Evolutionary conservation across 2,797 vertebrate genomes (phyloP), one percentile per base, ranked within the genome.

Genomic region (Sebastes vulpes): DNA sequence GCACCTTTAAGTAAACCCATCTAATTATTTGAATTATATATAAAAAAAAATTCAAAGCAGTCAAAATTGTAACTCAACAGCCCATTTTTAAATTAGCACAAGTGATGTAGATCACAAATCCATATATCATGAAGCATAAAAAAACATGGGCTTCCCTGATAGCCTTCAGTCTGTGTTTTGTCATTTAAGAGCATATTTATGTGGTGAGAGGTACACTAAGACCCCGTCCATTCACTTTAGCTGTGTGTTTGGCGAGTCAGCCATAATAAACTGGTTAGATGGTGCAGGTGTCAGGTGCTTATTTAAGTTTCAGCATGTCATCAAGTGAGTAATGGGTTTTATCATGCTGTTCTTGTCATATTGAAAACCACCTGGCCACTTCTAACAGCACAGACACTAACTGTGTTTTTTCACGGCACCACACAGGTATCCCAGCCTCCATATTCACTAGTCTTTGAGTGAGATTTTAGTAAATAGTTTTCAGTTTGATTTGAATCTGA

Each of bases 281-380:
- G 31, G 12, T 61, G 35, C 53, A 64, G 11, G 35, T 42, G 29
- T 46, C 48, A 20, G 54, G 21, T 67, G 50, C 56, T 70, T 73
- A 32, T 79, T 53, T 72, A 46, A 52, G 18, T 35, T 38, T 66
- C 31, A 65, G 31, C 31, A 29, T 68, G 75, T 77, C 64, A 58
- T 68, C 16, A 14, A 56, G 23, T 56, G 57, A 57, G 50, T 59
- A 21, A 53, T 48, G 38, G 14, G 52, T 48, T 61, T 60, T 18
- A 75, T 53, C 59, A 23, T 14, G 28, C 16, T 59, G 52, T 52
- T 57, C 5, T 46, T 63, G n/a, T 80, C 64, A 10, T 6, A 2
- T 26, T 14, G 52, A 72, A 56, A 68, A 58, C 29, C 68, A 25
- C 28, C 6, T 25, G 16, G 12, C 56, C 18, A 32, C 18, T 50